A percentile compares a stretch with the other conserved stretches of the same genome.
phyloP scores from a whole-genome alignment of 2,797 vertebrate genomes.

The Tachyglossus aculeatus region DNA sequence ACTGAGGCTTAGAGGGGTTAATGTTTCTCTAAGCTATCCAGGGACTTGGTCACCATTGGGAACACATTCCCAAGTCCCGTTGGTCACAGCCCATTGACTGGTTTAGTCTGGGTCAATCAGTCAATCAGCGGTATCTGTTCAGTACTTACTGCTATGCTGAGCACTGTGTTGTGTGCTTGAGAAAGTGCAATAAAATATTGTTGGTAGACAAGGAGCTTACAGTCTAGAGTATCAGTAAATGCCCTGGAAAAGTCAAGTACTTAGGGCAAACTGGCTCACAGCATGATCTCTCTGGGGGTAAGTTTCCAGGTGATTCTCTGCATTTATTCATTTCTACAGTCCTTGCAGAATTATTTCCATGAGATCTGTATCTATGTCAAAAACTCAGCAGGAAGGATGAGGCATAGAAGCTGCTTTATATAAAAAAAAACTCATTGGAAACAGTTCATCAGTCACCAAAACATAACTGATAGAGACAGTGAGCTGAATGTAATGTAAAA shows the following conservation, averaged over 20 bases:
- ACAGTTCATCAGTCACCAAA: not conserved
- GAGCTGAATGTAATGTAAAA: not conserved
- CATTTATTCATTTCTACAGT: not conserved
- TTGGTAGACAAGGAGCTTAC: no score
- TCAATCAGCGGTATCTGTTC: no score
- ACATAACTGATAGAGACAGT: not conserved
- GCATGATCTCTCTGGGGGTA: not conserved
- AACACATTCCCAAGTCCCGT: no score
- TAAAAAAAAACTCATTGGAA: not conserved
- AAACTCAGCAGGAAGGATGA: constrained; percentile 11
- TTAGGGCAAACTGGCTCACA: not conserved
- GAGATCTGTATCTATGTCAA: not conserved
- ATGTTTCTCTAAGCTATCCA: no score
- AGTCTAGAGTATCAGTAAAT: not conserved
- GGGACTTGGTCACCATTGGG: no score
- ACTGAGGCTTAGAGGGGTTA: no score
- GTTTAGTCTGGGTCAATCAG: no score
- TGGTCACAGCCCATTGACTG: no score
- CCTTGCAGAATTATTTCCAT: constrained; percentile 5
- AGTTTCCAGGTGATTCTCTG: not conserved
- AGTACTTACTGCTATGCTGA: no score
- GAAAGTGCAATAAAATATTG: no score
- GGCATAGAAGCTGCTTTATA: not conserved
- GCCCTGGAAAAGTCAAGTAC: not conserved
- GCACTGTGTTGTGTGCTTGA: no score